phyloP scores from a whole-genome alignment of 1,140 invertebrate species.

The Brachystomella parvula region DNA sequence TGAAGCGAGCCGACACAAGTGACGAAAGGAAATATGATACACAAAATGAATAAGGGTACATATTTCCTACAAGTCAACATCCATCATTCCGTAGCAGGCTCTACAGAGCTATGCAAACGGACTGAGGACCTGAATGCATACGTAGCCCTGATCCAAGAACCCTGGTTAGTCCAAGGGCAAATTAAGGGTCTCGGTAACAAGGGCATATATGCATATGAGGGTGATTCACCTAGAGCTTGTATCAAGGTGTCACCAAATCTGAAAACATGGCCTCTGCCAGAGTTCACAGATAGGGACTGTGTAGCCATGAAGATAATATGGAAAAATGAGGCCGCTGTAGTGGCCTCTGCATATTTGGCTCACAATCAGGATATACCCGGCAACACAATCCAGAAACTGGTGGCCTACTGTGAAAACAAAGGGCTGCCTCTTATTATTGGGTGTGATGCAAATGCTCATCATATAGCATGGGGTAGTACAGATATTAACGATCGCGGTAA shows the following conservation, averaged over 20 bases:
- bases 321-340: neutral
- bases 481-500: constrained; percentile 20
- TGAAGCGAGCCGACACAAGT: too few species aligned
- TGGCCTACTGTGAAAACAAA: neutral
- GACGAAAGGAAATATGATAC: too few species aligned
- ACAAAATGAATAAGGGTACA: too few species aligned
- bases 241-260: neutral
- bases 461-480: constrained; percentile 18
- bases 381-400: neutral
- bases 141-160: neutral
- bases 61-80: neutral
- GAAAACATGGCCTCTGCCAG: neutral
- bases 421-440: constrained; percentile 18
- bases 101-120: neutral
- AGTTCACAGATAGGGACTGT: neutral
- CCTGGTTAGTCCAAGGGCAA: neutral
- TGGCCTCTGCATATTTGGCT: constrained; percentile 23
- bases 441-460: constrained; percentile 25
- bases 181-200: neutral
- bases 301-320: neutral
- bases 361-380: constrained; percentile 9
- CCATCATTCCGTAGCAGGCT: neutral
- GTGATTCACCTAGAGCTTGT: neutral
- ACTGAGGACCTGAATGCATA: neutral
- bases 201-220: neutral